Base-by-base conservation (phyloP, 2,797 vertebrate genomes). In the Sebastes reedi region DNA sequence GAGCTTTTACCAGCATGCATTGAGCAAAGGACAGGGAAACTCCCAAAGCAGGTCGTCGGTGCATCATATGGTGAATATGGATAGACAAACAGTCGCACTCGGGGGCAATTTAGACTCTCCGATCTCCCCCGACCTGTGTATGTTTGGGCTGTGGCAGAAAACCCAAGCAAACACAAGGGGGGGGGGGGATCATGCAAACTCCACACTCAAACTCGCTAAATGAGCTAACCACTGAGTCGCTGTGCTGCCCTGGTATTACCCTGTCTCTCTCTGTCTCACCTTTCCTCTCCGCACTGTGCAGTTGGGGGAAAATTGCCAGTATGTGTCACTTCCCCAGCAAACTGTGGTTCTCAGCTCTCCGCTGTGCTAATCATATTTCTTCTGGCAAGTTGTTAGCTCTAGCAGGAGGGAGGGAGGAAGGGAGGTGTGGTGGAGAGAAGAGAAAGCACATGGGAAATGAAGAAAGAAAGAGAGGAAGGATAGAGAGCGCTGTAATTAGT, bases 301-400 rank as follows among this genome's bases (percentile, higher is more conserved):
- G 81, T 60, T 79, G 72, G 84, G 75, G 42, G 64, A 90, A 90
- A 85, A 83, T 62, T 54, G 62, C 69, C 61, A 74, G 62, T 82
- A 50, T 68, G 46, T 83, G 85, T 82, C 59, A 83, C 79, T 86
- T 90, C 84, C 80, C 62, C 76, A 36, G 87, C 80, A 89, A 87
- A 89, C 86, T 81, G 86, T 88, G 91, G 69, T 68, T 82, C 83
- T 83, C 76, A 64, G 85, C 89, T 79, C 81, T 89, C 89, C 69
- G 39, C 89, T 89, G 88, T 77, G 91, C 85, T 93, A 94, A 94
- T 94, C 90, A 91, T 89, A 86, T 92, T 92, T 90, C 90, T 88
- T 72, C 89, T 90, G 76, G 89, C 89, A 87, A 90, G 89, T 91
- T 85, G 82, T 92, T 90, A 79, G 83, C 83, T 83, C 71, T 30